Evolutionary conservation across 2,888 invertebrate species (phyloP), one percentile per base, ranked within the genome.

Genomic region (Scelioninae gen. 1): DNA sequence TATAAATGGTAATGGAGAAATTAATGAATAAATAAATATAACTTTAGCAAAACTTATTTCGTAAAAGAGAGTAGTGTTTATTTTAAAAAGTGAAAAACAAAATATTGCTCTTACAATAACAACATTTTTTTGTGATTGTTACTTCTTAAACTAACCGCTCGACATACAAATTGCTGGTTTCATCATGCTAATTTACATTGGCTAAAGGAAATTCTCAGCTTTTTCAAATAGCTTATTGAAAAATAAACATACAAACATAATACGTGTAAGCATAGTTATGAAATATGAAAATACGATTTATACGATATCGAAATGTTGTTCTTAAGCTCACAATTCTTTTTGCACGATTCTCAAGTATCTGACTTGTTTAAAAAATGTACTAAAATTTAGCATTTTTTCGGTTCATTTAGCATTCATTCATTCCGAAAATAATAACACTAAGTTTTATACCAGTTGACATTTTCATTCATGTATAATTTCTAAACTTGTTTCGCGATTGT

Each of bases 331-430:
- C 51, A 51, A 29, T 29, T 51, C 29, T 11, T 51, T 51, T 29
- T 51, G 51, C 51, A 11, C 7, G 11, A 51, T 29, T 51, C 29
- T 51, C 29, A 51, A 51, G 29, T 29, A 51, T 29, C 51, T 29
- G 29, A 51, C 29, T 51, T 51, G 23, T 29, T 51, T 10, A 2
- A 51, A 29, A 51, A 51, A 29, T 51, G 29, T 29, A 29, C 29
- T 51, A 11, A 29, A 51, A 51, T 51, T 51, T 51, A 13, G 29
- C 11, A 6, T 8, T 5, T 43, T 23, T 60, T n/a, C 60, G 23
- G 43, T 60, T 60, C 43, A 60, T 43, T 45, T 43, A 31, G 45
- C 43, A 43, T 60, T 60, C 43, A 60, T 60, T 13, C 43, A 60
- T 2, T 31, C 15, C n/a, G 29, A 15, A 34, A 34, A 34, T 38